Base-by-base conservation (phyloP, 1,140 invertebrate species). In the Drosophila setifemur region DNA sequence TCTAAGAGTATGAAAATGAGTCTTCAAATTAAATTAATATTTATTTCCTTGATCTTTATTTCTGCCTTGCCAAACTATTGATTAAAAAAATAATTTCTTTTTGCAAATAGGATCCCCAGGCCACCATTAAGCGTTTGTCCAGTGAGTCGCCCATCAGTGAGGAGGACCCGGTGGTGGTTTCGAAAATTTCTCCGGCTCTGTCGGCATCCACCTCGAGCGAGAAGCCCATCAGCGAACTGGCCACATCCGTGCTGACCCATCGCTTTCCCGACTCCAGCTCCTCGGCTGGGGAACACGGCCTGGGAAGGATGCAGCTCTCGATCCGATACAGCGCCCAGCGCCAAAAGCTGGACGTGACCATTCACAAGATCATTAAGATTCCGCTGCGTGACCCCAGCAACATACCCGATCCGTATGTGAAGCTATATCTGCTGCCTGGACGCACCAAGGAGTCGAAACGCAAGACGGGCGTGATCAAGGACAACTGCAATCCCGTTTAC, bases 321-420 rank as follows among this genome's bases (percentile, higher is more conserved):
- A 91, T 98, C n/a, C 93, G 95, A 23, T 98, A 97, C 91, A 97
- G 95, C 73, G 92, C 94, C 23, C 94, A 94, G 68, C 92, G 96
- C 45, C 96, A 97, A 86, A 94, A 94, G 64, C 91, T 98, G 0
- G 93, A 95, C 48, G 92, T 98, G 37, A 95, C 96, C 12, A 93
- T 98, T 0, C 96, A 98, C 89, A 97, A 96, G 93, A 94, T 97
- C 70, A 93, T 93, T 96, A 96, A 97, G 91, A 93, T 98, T 54
- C 96, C 96, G 3, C 90, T 97, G 14, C 96, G 96, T 72, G 97
- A 98, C 91, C 95, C 95, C 11, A 93, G 93, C 45, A 96, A 97
- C 89, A 94, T 98, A 72, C 97, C 97, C 1, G 97, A 99, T 92
- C 97, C 97, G 0, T 98, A 98, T 90, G 97, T 98, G 0, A 98